Evolutionary conservation across 2,888 invertebrate genomes (phyloP).

Genomic region (Mystacides longicornis): DNA sequence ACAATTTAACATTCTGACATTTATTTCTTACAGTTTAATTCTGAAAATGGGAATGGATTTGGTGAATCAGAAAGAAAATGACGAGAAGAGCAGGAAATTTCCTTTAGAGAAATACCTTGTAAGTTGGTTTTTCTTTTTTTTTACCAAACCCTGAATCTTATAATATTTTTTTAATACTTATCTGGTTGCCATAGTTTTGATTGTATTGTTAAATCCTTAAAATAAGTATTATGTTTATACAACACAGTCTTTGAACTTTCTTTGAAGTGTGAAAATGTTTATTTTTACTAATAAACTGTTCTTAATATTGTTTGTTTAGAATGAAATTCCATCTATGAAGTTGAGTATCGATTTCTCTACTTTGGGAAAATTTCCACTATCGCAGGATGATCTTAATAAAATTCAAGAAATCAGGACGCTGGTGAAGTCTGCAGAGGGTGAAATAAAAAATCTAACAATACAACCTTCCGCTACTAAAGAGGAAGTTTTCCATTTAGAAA

Average conservation of each 20-base stretch:
- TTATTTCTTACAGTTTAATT: too few species aligned
- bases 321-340: constrained; percentile 7
- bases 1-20: too few species aligned
- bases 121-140: background rate
- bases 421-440: constrained; percentile 45
- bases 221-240: too few species aligned
- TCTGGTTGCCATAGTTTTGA: too few species aligned
- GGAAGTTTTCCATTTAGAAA: constrained; percentile 34
- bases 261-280: too few species aligned
- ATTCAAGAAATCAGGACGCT: constrained; percentile 40
- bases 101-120: constrained; percentile 20
- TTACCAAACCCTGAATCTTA: too few species aligned
- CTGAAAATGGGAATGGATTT: background rate
- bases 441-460: constrained; percentile 41
- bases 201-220: too few species aligned
- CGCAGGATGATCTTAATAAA: constrained; percentile 42
- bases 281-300: too few species aligned
- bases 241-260: too few species aligned
- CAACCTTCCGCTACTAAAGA: constrained; percentile 40
- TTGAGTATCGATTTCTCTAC: constrained; percentile 33
- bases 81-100: background rate
- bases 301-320: too few species aligned
- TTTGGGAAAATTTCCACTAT: constrained; percentile 39
- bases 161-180: too few species aligned
- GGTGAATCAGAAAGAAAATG: background rate